Conservation (phyloP, 2,888 invertebrate genomes). For the Ophioninae sp. region DNA sequence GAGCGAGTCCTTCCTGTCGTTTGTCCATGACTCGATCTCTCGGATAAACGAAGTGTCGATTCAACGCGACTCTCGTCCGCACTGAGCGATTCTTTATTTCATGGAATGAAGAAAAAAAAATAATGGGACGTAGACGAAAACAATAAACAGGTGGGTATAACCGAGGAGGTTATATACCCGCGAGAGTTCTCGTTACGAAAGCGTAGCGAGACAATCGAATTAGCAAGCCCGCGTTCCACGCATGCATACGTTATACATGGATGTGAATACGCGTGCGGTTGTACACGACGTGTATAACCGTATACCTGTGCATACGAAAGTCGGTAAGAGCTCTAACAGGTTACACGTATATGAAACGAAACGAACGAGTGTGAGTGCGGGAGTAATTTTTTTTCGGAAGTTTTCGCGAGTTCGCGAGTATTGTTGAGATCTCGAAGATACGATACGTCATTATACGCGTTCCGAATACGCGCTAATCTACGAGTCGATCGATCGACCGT, state of each 20-base stretch:
- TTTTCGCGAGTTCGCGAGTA: conserved; percentile 13
- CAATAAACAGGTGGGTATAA: conserved; percentile 39
- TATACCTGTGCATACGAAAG: conserved; percentile 23
- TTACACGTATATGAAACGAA: conserved; percentile 32
- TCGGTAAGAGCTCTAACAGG: conserved; percentile 37
- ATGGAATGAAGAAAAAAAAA: conserved; percentile 37
- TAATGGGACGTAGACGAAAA: conserved; percentile 24
- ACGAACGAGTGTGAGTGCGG: conserved; percentile 8
- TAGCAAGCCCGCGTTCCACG: conserved; percentile 37
- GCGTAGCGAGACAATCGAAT: conserved; percentile 49
- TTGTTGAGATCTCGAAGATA: conserved; percentile 23
- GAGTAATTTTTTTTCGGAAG: conserved; percentile 12
- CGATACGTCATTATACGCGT: conserved; percentile 52
- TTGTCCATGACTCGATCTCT: conserved; percentile 73
- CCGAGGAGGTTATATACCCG: conserved; percentile 10
- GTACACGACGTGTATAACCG: background rate
- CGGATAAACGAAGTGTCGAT: conserved; percentile 3
- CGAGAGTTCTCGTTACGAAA: conserved; percentile 43
- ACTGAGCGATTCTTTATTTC: conserved; percentile 28
- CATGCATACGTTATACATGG: conserved; percentile 34
- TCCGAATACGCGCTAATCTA: background rate
- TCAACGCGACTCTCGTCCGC: conserved; percentile 16
- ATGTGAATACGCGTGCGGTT: conserved; percentile 19
- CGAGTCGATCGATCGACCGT: conserved; percentile 47
- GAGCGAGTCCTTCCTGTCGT: conserved; percentile 76